Base-by-base conservation (phyloP, 2,888 invertebrate species). In the Laspeyria flexula region DNA sequence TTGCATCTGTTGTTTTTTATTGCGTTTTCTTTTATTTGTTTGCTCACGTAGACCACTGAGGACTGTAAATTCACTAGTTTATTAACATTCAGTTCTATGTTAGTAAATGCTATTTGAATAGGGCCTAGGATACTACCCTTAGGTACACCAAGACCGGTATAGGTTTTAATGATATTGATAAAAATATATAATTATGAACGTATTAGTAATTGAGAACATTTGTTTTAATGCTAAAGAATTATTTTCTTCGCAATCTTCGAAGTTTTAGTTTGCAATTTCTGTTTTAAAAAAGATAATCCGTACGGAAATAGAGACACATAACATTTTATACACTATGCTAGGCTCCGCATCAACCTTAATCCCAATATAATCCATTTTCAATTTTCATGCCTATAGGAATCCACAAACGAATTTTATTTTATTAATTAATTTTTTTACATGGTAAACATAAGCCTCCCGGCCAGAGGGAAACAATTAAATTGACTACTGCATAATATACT, bases 401-500 rank as follows among this genome's bases (percentile, higher is more conserved):
- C 25, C 25, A 7, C 25, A 25, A 25, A 12, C 18, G n/a, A 46
- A 59, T 29, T 34, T 10, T 25, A 48, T 45, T 38, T 56, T 56
- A 55, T 52, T 51, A 48, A 67, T 60, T 58, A 46, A 60, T 58
- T 60, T 56, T 63, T 38, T 64, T 58, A 54, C 48, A 49, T 50
- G 27, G 51, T 46, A 55, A 60, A 50, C 50, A 42, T 64, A 29
- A 48, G 21, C 61, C 57, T 65, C 65, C 60, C 70, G 65, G 58
- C 49, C 55, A 12, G 6, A 13, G 31, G 9, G 55, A 51, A 68
- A 68, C 72, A 79, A 78, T 77, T 75, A 75, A 86, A 86, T 88
- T 86, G 84, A 83, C 82, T 77, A 74, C 77, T 79, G 88, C 79
- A 86, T 89, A 88, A 89, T 87, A 78, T 75, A 77, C 55, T 56